Percentiles rank a stretch among this genome's conserved stretches.
These are phyloP conservation scores for Drosophila pruinosa DNA, from an alignment of 1,140 invertebrate species.

Conservation along the genomic window DNA sequence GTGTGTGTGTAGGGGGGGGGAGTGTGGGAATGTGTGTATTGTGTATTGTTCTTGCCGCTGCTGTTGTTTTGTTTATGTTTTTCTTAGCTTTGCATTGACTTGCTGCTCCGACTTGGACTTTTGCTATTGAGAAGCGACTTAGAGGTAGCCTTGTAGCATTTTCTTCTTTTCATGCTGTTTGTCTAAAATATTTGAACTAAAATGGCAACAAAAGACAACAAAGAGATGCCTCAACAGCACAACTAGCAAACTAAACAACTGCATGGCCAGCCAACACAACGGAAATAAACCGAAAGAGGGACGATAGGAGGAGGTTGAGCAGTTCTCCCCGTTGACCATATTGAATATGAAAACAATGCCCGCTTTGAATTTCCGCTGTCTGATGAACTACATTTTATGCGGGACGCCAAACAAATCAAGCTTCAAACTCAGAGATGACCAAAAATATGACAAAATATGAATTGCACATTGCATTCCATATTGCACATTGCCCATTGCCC, in stretches of 20 bases:
- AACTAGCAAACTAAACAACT: slow-evolving; percentile 8
- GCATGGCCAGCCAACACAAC: neutral
- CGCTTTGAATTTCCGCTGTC: slow-evolving; percentile 26
- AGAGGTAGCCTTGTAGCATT: slow-evolving; percentile 15
- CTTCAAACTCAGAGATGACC: slow-evolving; percentile 37
- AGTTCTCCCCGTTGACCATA: slow-evolving; percentile 28
- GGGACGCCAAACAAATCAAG: slow-evolving; percentile 68
- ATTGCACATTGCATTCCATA: slow-evolving; percentile 32
- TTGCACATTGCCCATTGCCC: slow-evolving; percentile 44
- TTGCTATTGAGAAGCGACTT: slow-evolving; percentile 15
- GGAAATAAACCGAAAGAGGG: neutral
- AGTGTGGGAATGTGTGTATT: neutral
- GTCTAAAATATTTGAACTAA: slow-evolving; percentile 75
- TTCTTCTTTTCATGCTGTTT: slow-evolving; percentile 42
- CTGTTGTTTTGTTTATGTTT: slow-evolving; percentile 74
- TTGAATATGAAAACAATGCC: slow-evolving; percentile 57
- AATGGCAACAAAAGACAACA: slow-evolving; percentile 60
- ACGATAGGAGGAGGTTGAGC: neutral
- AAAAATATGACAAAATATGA: slow-evolving; percentile 63
- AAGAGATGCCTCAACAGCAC: slow-evolving; percentile 31
- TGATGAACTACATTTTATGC: slow-evolving; percentile 68
- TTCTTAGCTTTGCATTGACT: slow-evolving; percentile 77
- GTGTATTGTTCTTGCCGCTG: slow-evolving; percentile 8
- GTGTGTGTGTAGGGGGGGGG: slow-evolving; percentile 2
- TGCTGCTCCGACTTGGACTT: slow-evolving; percentile 39